Evolutionary conservation across 2,113 vertebrate genomes (phyloP).

Genomic region (Terrapene triunguis): DNA sequence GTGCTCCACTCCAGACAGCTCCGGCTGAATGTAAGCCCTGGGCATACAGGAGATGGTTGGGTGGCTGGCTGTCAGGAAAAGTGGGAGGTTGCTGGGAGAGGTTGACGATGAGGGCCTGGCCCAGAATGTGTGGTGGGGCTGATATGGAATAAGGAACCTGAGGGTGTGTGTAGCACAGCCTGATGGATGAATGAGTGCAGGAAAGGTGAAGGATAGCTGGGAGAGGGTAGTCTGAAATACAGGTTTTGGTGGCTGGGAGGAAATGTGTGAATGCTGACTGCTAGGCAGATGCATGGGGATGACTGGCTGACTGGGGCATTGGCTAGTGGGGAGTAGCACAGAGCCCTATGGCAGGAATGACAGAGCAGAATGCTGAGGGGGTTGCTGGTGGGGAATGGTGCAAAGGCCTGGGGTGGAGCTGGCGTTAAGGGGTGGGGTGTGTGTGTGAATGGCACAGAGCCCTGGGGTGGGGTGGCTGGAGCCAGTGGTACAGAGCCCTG

Average conservation of each 20-base stretch:
- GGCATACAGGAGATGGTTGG: too few relatives aligned
- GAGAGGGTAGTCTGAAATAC: neutral
- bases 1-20: too few relatives aligned
- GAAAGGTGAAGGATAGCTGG: neutral
- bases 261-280: neutral
- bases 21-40: too few relatives aligned
- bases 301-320: neutral
- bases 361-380: neutral
- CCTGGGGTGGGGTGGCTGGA: neutral
- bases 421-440: accelerated
- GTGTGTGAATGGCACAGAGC: too few relatives aligned
- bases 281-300: neutral
- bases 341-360: neutral
- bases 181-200: neutral
- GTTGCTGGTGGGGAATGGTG: too few relatives aligned
- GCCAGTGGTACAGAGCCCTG: neutral
- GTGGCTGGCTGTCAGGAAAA: too few relatives aligned
- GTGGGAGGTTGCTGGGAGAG: too few relatives aligned
- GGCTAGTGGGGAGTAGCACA: neutral
- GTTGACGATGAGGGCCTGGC: too few relatives aligned
- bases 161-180: neutral
- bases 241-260: neutral
- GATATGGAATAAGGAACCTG: neutral
- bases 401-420: neutral
- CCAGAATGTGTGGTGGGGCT: too few relatives aligned